Evolutionary conservation across 2,797 vertebrate species (phyloP).

Genomic region (Hemibagrus guttatus): DNA sequence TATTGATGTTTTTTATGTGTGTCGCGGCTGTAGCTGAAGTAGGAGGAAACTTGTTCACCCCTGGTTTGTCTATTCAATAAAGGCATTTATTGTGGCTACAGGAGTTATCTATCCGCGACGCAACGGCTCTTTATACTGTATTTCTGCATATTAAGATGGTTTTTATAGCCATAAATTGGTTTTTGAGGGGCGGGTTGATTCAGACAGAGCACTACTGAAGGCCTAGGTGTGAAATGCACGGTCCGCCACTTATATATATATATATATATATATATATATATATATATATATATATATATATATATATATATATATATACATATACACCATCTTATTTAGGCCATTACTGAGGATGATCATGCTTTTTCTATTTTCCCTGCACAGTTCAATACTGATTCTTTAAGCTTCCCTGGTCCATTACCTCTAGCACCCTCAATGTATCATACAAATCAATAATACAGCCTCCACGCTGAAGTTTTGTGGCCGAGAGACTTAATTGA

Average conservation of each 20-base stretch:
- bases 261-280: background rate
- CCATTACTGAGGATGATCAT: conserved; percentile 6
- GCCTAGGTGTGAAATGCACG: too few relatives aligned
- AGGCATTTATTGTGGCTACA: too few relatives aligned
- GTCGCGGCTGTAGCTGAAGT: too few relatives aligned
- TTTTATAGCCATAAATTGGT: too few relatives aligned
- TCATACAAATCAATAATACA: conserved; percentile 35
- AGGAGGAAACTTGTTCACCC: too few relatives aligned
- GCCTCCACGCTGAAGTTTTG: background rate
- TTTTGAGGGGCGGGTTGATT: too few relatives aligned
- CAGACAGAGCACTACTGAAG: too few relatives aligned
- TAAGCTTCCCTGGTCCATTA: conserved; percentile 33
- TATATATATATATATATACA: background rate
- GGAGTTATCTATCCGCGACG: too few relatives aligned
- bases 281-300: background rate
- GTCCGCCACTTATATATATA: background rate
- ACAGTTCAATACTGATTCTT: conserved; percentile 27
- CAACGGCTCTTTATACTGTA: too few relatives aligned
- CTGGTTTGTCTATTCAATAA: too few relatives aligned
- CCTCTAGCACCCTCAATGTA: conserved; percentile 24
- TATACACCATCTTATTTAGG: conserved; percentile 30
- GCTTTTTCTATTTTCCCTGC: conserved; percentile 1
- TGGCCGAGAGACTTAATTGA: conserved; percentile 36
- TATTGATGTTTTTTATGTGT: too few relatives aligned
- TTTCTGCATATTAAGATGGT: too few relatives aligned